Evolutionary conservation across 2,888 invertebrate species (phyloP).

Genomic region (Neocrepidodera transversa): DNA sequence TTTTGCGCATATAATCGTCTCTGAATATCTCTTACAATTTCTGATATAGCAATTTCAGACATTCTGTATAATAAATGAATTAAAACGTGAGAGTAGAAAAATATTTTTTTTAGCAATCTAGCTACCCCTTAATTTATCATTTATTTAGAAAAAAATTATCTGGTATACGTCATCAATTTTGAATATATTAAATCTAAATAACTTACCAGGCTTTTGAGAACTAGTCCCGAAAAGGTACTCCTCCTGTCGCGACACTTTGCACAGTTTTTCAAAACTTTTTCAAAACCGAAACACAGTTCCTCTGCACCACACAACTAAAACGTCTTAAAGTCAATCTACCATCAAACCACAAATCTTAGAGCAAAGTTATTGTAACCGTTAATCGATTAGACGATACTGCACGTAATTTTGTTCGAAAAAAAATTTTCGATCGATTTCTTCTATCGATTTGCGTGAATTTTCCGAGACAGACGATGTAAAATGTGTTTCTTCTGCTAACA

Average conservation of each 20-base stretch:
- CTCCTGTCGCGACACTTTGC: slow-evolving; percentile 42
- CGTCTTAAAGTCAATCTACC: too few relatives aligned
- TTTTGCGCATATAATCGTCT: too few relatives aligned
- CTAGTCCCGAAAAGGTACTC: slow-evolving; percentile 39
- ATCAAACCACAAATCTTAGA: too few relatives aligned
- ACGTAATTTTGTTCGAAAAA: slow-evolving; percentile 33
- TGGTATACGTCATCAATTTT: too few relatives aligned
- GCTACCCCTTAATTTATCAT: too few relatives aligned
- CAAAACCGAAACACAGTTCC: slow-evolving; percentile 19
- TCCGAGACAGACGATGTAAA: slow-evolving; percentile 50
- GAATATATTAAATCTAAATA: too few relatives aligned
- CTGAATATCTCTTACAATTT: too few relatives aligned
- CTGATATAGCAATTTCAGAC: too few relatives aligned
- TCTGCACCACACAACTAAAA: neutral
- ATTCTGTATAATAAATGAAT: too few relatives aligned
- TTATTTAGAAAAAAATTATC: too few relatives aligned
- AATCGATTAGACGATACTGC: slow-evolving; percentile 37
- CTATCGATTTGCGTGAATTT: slow-evolving; percentile 55
- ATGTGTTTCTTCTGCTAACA: slow-evolving; percentile 52
- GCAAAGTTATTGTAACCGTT: slow-evolving; percentile 23
- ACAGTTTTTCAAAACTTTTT: slow-evolving; percentile 34
- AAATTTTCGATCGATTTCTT: slow-evolving; percentile 47
- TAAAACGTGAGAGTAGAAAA: too few relatives aligned
- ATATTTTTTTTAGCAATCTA: too few relatives aligned
- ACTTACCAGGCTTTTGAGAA: slow-evolving; percentile 40